Base-by-base conservation (phyloP, 2,888 invertebrate species). In the Aphidius colemani region DNA sequence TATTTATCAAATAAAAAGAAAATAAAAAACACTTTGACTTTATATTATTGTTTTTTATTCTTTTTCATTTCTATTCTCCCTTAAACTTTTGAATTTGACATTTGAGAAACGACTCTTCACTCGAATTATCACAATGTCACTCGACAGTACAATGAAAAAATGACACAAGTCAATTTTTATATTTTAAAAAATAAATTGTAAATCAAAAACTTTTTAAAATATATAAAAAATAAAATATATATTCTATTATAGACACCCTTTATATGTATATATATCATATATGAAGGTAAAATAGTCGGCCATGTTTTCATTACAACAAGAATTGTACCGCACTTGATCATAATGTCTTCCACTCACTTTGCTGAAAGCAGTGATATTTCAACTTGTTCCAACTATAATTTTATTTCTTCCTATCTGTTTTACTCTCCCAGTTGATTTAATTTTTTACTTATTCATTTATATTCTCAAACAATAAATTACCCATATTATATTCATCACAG, bases 291-390 rank as follows among this genome's bases (percentile, higher is more conserved):
- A 57, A 10, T 39, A 39, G 57, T 57, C 78, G 73, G 79, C 78
- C 79, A 79, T 79, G 78, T 79, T 79, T 79, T 79, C 79, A 79
- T 79, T 79, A 79, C 69, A 72, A 67, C 72, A 67, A 68, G 70
- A 73, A 75, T 78, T 79, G 78, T 76, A 77, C 75, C 73, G 74
- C 73, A 71, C 79, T 79, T 78, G 76, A 79, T 79, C 79, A 79
- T 71, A 67, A 70, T 72, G 71, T 71, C 72, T 71, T 66, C 66
- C 72, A 63, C 67, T 63, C 68, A 65, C 66, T 69, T 66, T 58
- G 69, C 61, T 64, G 65, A 72, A 72, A 72, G 73, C 76, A 73
- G 77, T 77, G 77, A 78, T 78, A 76, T 77, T 78, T 78, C 75
- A 78, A 72, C 72, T 62, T n/a, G 46, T n/a, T 10, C 6, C 46